Percentiles rank a stretch among this genome's conserved stretches.
Evolutionary conservation across 2,888 invertebrate genomes (phyloP).

Genomic region (Syritta pipiens): DNA sequence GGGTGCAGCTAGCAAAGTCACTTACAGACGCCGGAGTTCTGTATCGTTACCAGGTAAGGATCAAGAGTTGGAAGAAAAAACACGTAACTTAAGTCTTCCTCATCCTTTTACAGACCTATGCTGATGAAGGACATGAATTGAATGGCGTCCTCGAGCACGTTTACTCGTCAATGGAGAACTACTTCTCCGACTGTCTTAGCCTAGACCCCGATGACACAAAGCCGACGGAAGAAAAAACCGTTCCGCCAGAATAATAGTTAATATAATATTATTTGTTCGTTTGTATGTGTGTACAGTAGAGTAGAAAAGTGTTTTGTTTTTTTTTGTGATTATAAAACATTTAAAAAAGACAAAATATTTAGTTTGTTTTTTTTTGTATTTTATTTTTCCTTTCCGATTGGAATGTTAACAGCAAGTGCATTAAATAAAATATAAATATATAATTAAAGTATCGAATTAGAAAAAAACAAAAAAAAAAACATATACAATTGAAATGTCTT

Average conservation of each 20-base stretch:
- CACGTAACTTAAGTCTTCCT: neutral
- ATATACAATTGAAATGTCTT: neutral
- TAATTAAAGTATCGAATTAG: conserved; percentile 51
- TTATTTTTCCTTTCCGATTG: conserved; percentile 34
- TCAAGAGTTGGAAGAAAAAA: neutral
- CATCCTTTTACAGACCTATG: conserved; percentile 86
- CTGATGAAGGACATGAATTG: conserved; percentile 93
- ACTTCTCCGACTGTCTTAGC: conserved; percentile 93
- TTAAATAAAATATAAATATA: conserved; percentile 62
- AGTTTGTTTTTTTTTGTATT: conserved; percentile 26
- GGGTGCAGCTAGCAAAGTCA: conserved; percentile 92
- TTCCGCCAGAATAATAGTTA: conserved; percentile 75
- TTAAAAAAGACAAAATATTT: conserved; percentile 43
- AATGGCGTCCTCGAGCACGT: conserved; percentile 93
- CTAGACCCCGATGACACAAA: conserved; percentile 89
- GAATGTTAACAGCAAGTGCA: conserved; percentile 70
- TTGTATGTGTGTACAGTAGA: conserved; percentile 3
- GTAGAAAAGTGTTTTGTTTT: conserved; percentile 8
- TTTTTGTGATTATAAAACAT: conserved; percentile 17
- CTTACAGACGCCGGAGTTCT: conserved; percentile 92
- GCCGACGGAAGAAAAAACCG: conserved; percentile 80
- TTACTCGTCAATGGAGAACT: conserved; percentile 96
- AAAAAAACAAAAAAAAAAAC: conserved; percentile 24
- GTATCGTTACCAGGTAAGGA: conserved; percentile 92
- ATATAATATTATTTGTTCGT: conserved; percentile 14